Evolutionary conservation across 2,888 invertebrate genomes (phyloP), one percentile per base, ranked within the genome.

Genomic region (Sinopyrophorus schimmeli): DNA sequence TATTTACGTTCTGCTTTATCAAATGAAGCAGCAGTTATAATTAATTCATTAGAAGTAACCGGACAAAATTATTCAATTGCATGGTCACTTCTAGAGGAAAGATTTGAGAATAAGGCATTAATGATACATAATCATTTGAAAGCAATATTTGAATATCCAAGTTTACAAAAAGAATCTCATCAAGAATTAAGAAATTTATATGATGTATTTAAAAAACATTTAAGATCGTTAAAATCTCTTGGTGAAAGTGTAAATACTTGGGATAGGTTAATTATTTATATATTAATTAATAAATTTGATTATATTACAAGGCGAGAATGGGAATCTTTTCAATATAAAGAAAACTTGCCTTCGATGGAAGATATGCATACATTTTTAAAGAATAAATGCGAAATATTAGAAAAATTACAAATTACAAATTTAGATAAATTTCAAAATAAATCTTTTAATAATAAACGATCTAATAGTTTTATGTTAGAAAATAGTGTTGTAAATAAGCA

Each of bases 81-180:
- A 4, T 59, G 55, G 54, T 37, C 54, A 21, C 43, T 58, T n/a
- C n/a, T n/a, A n/a, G 27, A 14, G 20, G 53, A 58, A 6, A 40
- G 58, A 7, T 60, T 35, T 43, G 49, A 57, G 26, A 58, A 59
- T 28, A 57, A 59, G 47, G 31, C 12, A 2, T 9, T 55, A 2
- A 53, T 61, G 9, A 38, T 58, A 20, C 30, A 57, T 28, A 54
- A 46, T 31, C 58, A 58, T 37, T 41, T 60, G n/a, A 51, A 51
- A 12, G 50, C 58, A 11, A 47, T 60, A 20, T 58, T 58, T 27
- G 48, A 57, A 16, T 23, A 46, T 27, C 35, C 26, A 27, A 16
- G 5, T n/a, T 5, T 37, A 23, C 6, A 5, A 5, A 26, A 26
- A 9, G 23, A 37, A 37, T 24, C 23, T 5, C 14, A 11, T 14